phyloP scores from a whole-genome alignment of 2,797 vertebrate species.

The Xerus rutilus region DNA sequence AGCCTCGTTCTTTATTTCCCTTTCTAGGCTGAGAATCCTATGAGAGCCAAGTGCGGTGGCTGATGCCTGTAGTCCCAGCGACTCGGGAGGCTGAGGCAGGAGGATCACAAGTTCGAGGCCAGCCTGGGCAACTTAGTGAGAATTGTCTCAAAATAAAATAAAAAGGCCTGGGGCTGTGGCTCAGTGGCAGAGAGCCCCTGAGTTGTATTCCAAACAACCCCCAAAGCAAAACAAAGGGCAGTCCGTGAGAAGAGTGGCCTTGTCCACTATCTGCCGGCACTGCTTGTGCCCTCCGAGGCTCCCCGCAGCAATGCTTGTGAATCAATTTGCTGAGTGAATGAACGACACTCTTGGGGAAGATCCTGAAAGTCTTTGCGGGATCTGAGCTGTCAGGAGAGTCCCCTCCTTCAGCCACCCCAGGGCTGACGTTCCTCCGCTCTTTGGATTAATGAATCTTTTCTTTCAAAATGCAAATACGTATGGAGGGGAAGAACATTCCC shows the following conservation, averaged over 20 bases:
- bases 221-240: too few species aligned
- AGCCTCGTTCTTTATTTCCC: background rate
- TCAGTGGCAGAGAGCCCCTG: too few species aligned
- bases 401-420: background rate
- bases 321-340: background rate
- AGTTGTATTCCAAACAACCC: too few species aligned
- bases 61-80: too few species aligned
- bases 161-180: too few species aligned
- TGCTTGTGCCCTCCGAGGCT: background rate
- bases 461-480: background rate
- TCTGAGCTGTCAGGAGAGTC: background rate
- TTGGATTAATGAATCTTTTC: background rate
- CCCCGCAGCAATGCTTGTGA: background rate
- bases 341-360: background rate
- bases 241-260: background rate
- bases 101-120: too few species aligned
- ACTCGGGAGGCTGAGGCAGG: too few species aligned
- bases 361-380: background rate
- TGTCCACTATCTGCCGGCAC: background rate
- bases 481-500: background rate
- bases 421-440: background rate
- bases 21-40: background rate
- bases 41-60: too few species aligned
- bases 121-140: too few species aligned
- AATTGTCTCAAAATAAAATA: too few species aligned